Conservation (phyloP, 2,888 invertebrate genomes). For the Eubasilissa splendida region DNA sequence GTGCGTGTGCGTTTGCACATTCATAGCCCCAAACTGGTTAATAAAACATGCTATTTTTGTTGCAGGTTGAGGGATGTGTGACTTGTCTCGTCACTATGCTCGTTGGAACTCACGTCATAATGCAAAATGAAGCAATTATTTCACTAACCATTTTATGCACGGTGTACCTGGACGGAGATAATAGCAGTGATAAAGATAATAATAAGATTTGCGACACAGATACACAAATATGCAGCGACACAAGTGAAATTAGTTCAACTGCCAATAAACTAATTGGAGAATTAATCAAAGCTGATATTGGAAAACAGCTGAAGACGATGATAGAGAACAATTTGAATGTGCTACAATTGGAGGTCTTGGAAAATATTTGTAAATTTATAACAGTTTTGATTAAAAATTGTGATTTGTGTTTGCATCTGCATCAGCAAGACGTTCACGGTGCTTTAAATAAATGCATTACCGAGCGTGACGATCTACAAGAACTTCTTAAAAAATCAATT, state of each 20-base stretch:
- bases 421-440: constrained; percentile 23
- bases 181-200: constrained; percentile 44
- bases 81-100: constrained; percentile 87
- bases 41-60: constrained; percentile 63
- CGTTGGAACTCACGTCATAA: constrained; percentile 86
- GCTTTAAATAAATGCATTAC: constrained; percentile 65
- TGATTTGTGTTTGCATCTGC: constrained; percentile 49
- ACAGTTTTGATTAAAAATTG: constrained; percentile 68
- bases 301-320: constrained; percentile 69
- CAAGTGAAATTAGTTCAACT: constrained; percentile 60
- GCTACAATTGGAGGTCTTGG: constrained; percentile 70
- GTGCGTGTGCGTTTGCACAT: no score
- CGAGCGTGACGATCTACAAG: constrained; percentile 64
- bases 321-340: constrained; percentile 69
- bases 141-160: constrained; percentile 78
- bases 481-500: constrained; percentile 63
- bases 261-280: constrained; percentile 59
- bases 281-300: constrained; percentile 71
- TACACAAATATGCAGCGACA: constrained; percentile 56
- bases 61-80: constrained; percentile 79
- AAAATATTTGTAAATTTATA: constrained; percentile 70
- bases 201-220: constrained; percentile 49
- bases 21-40: no score
- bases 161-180: constrained; percentile 24
- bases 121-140: constrained; percentile 89